These are phyloP conservation scores for Agraylea sexmaculata DNA, from an alignment of 1,140 invertebrate genomes.

Conservation along the genomic window DNA sequence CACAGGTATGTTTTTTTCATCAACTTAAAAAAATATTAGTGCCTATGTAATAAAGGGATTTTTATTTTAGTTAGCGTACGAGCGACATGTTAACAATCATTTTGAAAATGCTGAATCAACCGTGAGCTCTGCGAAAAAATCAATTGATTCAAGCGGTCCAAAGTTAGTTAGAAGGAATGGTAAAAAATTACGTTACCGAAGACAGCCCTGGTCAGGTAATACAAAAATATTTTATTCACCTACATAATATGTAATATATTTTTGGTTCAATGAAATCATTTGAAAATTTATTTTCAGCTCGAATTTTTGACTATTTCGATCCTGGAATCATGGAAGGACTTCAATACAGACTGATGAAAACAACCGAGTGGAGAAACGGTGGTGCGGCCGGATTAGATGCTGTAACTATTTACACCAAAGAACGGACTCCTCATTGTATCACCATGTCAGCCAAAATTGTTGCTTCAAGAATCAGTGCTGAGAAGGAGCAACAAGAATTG, in stretches of 20 bases:
- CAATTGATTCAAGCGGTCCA: slow-evolving; percentile 44
- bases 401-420: slow-evolving; percentile 28
- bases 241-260: too few species aligned
- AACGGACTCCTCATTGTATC: slow-evolving; percentile 25
- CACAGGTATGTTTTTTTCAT: slow-evolving; percentile 54
- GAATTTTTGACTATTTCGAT: slow-evolving; percentile 82
- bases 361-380: slow-evolving; percentile 35
- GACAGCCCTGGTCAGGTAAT: slow-evolving; percentile 72
- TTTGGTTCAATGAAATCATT: slow-evolving; percentile 5
- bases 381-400: slow-evolving; percentile 36
- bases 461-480: slow-evolving; percentile 46
- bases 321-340: slow-evolving; percentile 77
- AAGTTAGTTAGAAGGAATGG: slow-evolving; percentile 76
- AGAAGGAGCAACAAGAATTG: slow-evolving; percentile 45
- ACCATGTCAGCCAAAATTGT: slow-evolving; percentile 55
- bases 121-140: slow-evolving; percentile 46
- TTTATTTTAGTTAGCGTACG: slow-evolving; percentile 59
- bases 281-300: slow-evolving; percentile 39
- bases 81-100: slow-evolving; percentile 89
- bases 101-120: slow-evolving; percentile 55
- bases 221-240: too few species aligned
- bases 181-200: slow-evolving; percentile 68
- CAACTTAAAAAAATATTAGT: too few species aligned
- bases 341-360: slow-evolving; percentile 56
- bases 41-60: neutral